Evolutionary conservation across 2,888 invertebrate genomes (phyloP).

Genomic region (Catocala fraxini): DNA sequence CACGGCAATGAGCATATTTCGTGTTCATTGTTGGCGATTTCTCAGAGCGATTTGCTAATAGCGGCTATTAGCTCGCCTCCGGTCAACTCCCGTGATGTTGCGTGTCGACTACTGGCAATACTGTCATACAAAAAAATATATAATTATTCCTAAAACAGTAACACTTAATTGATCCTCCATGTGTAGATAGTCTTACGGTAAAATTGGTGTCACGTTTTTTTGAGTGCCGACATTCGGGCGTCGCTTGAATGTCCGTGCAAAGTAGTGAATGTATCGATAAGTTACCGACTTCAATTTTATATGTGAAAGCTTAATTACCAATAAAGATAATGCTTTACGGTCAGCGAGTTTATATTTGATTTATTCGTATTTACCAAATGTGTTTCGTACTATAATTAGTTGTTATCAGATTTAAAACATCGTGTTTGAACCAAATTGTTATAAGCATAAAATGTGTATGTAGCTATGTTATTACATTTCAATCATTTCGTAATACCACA

Average conservation of each 20-base stretch:
- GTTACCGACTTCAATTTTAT: slow-evolving; percentile 60
- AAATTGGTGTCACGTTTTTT: slow-evolving; percentile 66
- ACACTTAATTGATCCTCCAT: slow-evolving; percentile 75
- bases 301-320: slow-evolving; percentile 52
- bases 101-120: slow-evolving; percentile 78
- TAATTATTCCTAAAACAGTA: slow-evolving; percentile 84
- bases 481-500: slow-evolving; percentile 47
- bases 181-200: slow-evolving; percentile 74
- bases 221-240: slow-evolving; percentile 62
- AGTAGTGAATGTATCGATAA: slow-evolving; percentile 59
- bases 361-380: slow-evolving; percentile 43
- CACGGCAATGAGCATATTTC: slow-evolving; percentile 78
- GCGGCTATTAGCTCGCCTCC: slow-evolving; percentile 78
- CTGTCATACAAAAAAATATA: slow-evolving; percentile 69
- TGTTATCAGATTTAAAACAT: slow-evolving; percentile 41
- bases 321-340: slow-evolving; percentile 48
- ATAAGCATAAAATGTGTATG: slow-evolving; percentile 29
- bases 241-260: slow-evolving; percentile 49
- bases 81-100: slow-evolving; percentile 66
- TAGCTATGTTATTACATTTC: slow-evolving; percentile 48
- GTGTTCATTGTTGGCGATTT: slow-evolving; percentile 84
- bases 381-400: slow-evolving; percentile 45
- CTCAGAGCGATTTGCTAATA: slow-evolving; percentile 83
- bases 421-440: slow-evolving; percentile 39
- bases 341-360: slow-evolving; percentile 39